Evolutionary conservation across 30 jellyfish, hydroid and myxozoan genomes (phyloP), one percentile per base, ranked within the genome.

Genomic region (Phacellophora camtschatica): DNA sequence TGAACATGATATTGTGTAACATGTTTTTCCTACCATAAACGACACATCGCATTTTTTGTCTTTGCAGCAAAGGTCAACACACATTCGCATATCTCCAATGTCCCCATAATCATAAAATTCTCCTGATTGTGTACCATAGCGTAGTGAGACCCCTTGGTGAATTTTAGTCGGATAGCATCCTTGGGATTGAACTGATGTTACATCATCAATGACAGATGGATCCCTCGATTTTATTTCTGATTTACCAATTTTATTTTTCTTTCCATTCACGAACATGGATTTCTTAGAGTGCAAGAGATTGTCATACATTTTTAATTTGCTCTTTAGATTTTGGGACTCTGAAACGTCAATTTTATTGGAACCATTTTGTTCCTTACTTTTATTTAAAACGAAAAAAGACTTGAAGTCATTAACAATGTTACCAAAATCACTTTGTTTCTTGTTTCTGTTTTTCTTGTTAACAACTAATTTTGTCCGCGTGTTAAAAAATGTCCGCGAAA

Each of bases 31-130:
- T 2, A 93, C 96, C 97, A 86, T 93, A 45, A 93, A 93, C 19
- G 99, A 90, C 15, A 93, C 99, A 39, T 93, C 97, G 77, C 99
- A 93, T 66, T 67, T 77, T 42, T 85, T 93, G 50, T 93, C 99
- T 64, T 93, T 86, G 62, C 99, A 93, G 55, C 99, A 93, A 37
- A 93, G 53, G 51, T 93, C 91, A 37, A 93, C 99, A 84, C 99
- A 93, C 74, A 58, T 70, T 22, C 90, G 56, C 96, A 93, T 93
- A 65, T 86, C 94, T 9, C 95, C 97, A 46, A 93, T 82, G 29
- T 93, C 92, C 1, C 99, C 99, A 62, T 93, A 93, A 41, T 93
- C 99, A 84, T 80, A 93, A 68, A 93, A 93, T 33, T 93, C 96
- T 8, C 99, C 99, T 0, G 99, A 86, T 37, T 74, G 86, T 12